Base-by-base conservation (phyloP, 2,113 vertebrate species). In the Larimichthys polyactis region DNA sequence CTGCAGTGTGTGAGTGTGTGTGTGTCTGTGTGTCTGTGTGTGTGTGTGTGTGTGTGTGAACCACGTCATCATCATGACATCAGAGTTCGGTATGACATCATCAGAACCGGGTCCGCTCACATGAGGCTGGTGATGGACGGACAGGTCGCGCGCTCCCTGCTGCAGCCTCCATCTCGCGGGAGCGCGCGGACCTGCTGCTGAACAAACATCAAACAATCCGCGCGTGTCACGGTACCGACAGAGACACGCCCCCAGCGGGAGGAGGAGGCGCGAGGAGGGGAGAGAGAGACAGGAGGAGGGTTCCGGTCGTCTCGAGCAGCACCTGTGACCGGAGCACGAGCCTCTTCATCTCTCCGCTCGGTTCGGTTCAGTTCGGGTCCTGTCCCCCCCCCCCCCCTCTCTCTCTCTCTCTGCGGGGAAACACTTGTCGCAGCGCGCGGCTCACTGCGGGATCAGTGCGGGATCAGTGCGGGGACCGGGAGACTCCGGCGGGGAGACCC, bases 221-320 rank as follows among this genome's bases (percentile, higher is more conserved):
- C 32, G 43, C 16, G 3, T 46, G 40, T 65, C 63, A 46, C 49
- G 5, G 49, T 46, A 46, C 44, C 44, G 12, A 46, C 46, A 48
- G 4, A 14, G 46, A 48, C 46, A 14, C 46, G 46, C 46, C 46
- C 46, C 46, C 46, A 14, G 16, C 12, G 19, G 6, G 32, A 43
- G 19, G 12, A 27, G 5, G 63, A 27, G 44, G 44, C 3, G 64
- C 4, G 20, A 16, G 63, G 44, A 3, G 4, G 44, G 11, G 43
- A n/a, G 60, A 15, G 62, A 22, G 40, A 9, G 63, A 16, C 2
- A 46, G 8, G 3, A 20, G n/a, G 19, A 48, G 8, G 57, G 48
- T 29, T 85, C 75, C 76, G 43, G 60, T 87, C 76, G 32, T 80
- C 65, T 36, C 51, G 10, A 67, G 76, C 65, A 60, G 74, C 82